A percentile compares a stretch with the other conserved stretches of the same genome.
Evolutionary conservation across 2,113 vertebrate genomes (phyloP).

Genomic region (Melanerpes aurifrons): DNA sequence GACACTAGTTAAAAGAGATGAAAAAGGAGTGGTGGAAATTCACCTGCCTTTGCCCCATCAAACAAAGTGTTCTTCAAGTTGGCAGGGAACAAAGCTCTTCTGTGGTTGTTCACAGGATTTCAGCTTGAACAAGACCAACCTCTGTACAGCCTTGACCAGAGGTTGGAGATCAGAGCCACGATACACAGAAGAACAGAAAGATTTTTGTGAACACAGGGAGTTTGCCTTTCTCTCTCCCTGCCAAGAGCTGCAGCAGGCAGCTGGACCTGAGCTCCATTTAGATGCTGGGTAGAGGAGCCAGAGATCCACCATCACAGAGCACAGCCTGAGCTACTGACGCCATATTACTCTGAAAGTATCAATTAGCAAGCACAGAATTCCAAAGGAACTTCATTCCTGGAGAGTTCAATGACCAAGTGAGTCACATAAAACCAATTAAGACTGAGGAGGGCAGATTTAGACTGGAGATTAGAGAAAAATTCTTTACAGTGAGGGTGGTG

Average conservation of each 20-base stretch:
- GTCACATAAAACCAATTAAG: not conserved
- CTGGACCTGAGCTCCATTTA: not conserved
- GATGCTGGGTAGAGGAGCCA: not conserved
- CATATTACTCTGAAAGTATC: too few relatives aligned
- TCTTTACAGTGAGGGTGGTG: too few relatives aligned
- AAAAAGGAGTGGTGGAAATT: not conserved
- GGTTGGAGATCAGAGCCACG: too few relatives aligned
- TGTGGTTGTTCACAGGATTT: not conserved
- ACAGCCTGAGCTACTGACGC: too few relatives aligned
- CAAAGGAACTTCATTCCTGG: not conserved
- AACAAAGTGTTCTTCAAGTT: not conserved
- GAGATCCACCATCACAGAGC: too few relatives aligned
- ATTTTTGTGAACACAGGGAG: too few relatives aligned
- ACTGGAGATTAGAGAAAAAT: too few relatives aligned
- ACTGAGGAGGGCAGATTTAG: too few relatives aligned
- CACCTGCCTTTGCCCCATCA: not conserved
- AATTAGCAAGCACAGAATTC: not conserved
- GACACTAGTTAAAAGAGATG: not conserved
- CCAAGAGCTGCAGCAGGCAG: accelerated
- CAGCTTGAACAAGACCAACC: not conserved
- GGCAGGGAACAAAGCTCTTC: not conserved
- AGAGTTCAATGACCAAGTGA: not conserved
- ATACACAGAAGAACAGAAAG: too few relatives aligned
- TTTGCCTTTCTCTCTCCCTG: not conserved
- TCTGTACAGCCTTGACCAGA: not conserved